Evolutionary conservation across 2,113 vertebrate species (phyloP).

Genomic region (Platanista minor): DNA sequence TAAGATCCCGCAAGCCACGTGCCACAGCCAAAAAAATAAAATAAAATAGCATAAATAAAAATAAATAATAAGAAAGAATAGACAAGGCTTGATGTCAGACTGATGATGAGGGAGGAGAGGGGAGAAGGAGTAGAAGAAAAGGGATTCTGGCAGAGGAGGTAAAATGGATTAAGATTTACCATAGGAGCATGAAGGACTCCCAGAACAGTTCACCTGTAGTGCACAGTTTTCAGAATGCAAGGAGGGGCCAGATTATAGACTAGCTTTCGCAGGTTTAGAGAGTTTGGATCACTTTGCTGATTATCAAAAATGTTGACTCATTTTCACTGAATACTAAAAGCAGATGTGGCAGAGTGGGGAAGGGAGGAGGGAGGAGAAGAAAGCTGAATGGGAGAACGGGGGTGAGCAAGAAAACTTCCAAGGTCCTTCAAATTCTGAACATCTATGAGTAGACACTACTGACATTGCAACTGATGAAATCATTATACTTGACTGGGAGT

Average conservation of each 20-base stretch:
- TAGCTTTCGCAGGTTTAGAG: neutral
- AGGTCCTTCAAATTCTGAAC: neutral
- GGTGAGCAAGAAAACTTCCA: neutral
- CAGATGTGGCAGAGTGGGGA: neutral
- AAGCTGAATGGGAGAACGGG: neutral
- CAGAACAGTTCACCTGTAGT: neutral
- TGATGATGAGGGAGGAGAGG: neutral
- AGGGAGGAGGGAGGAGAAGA: neutral
- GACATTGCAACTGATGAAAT: neutral
- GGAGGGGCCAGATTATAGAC: neutral
- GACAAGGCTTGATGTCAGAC: neutral
- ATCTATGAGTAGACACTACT: neutral
- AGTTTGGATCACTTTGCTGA: neutral
- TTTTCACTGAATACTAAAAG: neutral
- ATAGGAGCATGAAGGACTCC: neutral
- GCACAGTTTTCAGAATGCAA: neutral
- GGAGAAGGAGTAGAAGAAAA: neutral
- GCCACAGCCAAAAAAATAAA: no score
- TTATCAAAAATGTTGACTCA: neutral
- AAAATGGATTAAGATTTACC: neutral
- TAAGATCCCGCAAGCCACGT: no score
- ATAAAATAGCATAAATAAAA: no score
- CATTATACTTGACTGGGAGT: neutral
- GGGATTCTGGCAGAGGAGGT: neutral
- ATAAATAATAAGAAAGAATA: neutral